phyloP scores from a whole-genome alignment of 2,113 vertebrate genomes.

The Chloropsis hardwickii region DNA sequence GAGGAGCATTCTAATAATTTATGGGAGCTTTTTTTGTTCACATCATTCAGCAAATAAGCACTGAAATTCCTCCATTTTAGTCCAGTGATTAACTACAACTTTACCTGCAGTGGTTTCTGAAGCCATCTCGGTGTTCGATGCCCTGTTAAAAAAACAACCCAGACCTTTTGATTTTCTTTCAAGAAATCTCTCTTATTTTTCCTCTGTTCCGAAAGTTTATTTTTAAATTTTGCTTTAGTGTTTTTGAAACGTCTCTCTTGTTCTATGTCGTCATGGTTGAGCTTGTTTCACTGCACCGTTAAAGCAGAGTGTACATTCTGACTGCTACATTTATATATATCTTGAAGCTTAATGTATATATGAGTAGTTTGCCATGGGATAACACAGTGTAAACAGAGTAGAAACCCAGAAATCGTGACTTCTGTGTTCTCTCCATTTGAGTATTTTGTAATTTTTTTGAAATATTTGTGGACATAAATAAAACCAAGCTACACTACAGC shows the following conservation, averaged over 20 bases:
- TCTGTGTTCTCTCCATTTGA: slow-evolving; percentile 99
- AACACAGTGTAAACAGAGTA: slow-evolving; percentile 99
- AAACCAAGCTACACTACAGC: slow-evolving; percentile 98
- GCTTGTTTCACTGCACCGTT: slow-evolving; percentile 89
- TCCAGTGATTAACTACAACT: slow-evolving; percentile 12
- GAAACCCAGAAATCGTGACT: slow-evolving; percentile 99
- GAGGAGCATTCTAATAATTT: neutral
- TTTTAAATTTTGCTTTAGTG: slow-evolving; percentile 78
- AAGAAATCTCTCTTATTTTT: slow-evolving; percentile 17
- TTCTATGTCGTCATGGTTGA: slow-evolving; percentile 94
- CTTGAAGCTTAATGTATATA: slow-evolving; percentile 99
- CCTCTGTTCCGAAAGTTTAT: slow-evolving; percentile 14
- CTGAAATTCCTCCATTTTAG: neutral
- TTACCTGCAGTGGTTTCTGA: slow-evolving; percentile 31
- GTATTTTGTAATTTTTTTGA: slow-evolving; percentile 99
- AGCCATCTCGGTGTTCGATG: slow-evolving; percentile 30
- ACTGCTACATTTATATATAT: slow-evolving; percentile 98
- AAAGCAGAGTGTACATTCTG: slow-evolving; percentile 93
- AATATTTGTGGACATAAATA: slow-evolving; percentile 99
- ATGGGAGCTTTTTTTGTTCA: neutral
- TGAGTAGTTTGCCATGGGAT: slow-evolving; percentile 99
- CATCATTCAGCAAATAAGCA: slow-evolving; percentile 13
- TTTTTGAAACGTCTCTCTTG: slow-evolving; percentile 86
- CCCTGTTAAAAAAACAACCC: slow-evolving; percentile 37
- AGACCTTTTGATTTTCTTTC: slow-evolving; percentile 38